A percentile compares a stretch with the other conserved stretches of the same genome.
Evolutionary conservation across 1,140 invertebrate species (phyloP).

Genomic region (Orussus abietinus): DNA sequence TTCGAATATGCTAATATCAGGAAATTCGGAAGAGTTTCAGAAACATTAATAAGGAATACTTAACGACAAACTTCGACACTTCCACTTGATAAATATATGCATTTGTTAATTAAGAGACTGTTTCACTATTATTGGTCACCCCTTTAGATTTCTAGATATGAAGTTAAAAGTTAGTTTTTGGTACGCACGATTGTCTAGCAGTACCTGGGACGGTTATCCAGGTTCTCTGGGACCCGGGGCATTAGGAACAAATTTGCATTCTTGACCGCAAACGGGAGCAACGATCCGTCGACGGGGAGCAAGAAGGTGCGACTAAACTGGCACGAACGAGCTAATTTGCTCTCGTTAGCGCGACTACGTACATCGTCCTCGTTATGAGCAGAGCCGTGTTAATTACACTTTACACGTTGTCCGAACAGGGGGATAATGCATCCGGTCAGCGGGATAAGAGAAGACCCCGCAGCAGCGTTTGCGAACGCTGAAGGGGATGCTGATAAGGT

Average conservation of each 20-base stretch:
- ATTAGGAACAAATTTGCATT: conserved; percentile 41
- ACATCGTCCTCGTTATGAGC: conserved; percentile 34
- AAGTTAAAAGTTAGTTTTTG: conserved; percentile 4
- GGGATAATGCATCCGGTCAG: conserved; percentile 32
- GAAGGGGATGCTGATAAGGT: conserved; percentile 8
- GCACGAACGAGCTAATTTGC: conserved; percentile 41
- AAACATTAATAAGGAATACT: too few relatives aligned
- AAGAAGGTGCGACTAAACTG: conserved; percentile 32
- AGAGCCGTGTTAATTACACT: conserved; percentile 38
- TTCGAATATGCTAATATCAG: too few relatives aligned
- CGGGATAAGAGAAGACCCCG: too few relatives aligned
- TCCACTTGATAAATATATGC: conserved; percentile 6
- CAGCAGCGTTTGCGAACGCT: too few relatives aligned
- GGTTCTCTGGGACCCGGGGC: too few relatives aligned
- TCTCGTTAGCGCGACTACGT: conserved; percentile 39
- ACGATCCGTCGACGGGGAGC: conserved; percentile 12
- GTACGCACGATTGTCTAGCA: neutral
- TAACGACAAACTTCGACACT: conserved; percentile 5
- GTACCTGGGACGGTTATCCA: neutral
- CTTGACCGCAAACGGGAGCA: conserved; percentile 34
- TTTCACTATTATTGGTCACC: neutral
- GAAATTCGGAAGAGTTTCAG: too few relatives aligned
- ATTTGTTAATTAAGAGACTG: neutral
- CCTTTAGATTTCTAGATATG: too few relatives aligned
- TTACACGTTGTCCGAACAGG: conserved; percentile 35